Evolutionary conservation across 2,888 invertebrate genomes (phyloP).

Genomic region (Heliothis peltigera): DNA sequence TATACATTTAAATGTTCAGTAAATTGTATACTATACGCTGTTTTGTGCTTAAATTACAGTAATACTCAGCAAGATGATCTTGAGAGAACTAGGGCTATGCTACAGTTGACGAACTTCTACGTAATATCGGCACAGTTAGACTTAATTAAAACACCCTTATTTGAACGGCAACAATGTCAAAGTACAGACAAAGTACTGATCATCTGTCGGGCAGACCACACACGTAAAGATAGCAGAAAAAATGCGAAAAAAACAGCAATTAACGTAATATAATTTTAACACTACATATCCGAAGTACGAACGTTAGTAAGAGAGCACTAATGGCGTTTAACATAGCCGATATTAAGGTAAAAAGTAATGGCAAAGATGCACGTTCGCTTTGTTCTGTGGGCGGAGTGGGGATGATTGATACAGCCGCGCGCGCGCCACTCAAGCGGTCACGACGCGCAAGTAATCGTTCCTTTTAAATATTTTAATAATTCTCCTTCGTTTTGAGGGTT

Average conservation of each 20-base stretch:
- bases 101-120: too few species aligned
- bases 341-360: conserved; percentile 48
- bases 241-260: conserved; percentile 20
- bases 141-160: too few species aligned
- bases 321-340: conserved; percentile 50
- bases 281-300: conserved; percentile 19
- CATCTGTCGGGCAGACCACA: conserved; percentile 23
- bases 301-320: conserved; percentile 40
- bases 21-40: too few species aligned
- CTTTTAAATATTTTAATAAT: conserved; percentile 46
- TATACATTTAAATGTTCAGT: too few species aligned
- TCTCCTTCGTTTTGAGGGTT: conserved; percentile 28
- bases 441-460: conserved; percentile 48
- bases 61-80: too few species aligned
- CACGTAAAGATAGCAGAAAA: neutral
- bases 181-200: neutral
- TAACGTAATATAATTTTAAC: conserved; percentile 9
- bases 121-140: too few species aligned
- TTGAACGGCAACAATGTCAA: neutral
- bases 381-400: conserved; percentile 59
- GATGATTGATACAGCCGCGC: conserved; percentile 62
- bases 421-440: conserved; percentile 43
- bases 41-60: too few species aligned
- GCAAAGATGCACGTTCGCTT: conserved; percentile 50
- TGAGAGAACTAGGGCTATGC: too few species aligned